Base-by-base conservation (phyloP, 2,113 vertebrate species). In the Caranx melampygus region DNA sequence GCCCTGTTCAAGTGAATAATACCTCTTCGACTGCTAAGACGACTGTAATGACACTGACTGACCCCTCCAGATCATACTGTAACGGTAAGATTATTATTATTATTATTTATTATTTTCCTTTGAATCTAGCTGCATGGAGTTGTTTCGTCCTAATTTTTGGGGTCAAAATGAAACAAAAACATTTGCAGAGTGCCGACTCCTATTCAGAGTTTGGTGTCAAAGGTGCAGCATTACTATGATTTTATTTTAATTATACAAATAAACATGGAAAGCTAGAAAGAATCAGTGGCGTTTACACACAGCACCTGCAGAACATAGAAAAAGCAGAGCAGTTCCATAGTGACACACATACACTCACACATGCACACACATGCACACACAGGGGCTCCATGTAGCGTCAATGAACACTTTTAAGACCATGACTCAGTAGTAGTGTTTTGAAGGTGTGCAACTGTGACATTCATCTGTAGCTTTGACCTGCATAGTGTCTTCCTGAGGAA, bases 231-330 rank as follows among this genome's bases (percentile, higher is more conserved):
- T 58, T 35, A 40, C 42, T 3, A 1, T 8, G 11, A 42, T 59
- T 61, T 62, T 78, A 15, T 15, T 64, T 40, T 21, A 54, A 61
- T 82, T 20, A 71, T 14, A 49, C 35, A 60, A 37, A 60, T 45
- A 18, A 34, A 13, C 58, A 62, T 58, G 5, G 55, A 82, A 58
- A 42, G 26, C 26, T 26, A 26, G 26, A 31, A 51, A 51, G 40
- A 31, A 31, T 75, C 8, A 45, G 34, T 51, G 8, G 21, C 42
- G 31, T 62, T 58, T 2, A 44, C 20, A 37, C 20, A 44, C 10
- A 3, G 37, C 35, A 47, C 55, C 52, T 26, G 58, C 45, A 16
- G 47, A 58, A 12, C 51, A 44, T 31, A 5, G 8, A 20, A 31
- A 69, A 21, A 4, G 10, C 31, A 10, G 4, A n/a, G 9, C n/a